Conservation (phyloP, 2,888 invertebrate species). For the Eupithecia pulchellata region DNA sequence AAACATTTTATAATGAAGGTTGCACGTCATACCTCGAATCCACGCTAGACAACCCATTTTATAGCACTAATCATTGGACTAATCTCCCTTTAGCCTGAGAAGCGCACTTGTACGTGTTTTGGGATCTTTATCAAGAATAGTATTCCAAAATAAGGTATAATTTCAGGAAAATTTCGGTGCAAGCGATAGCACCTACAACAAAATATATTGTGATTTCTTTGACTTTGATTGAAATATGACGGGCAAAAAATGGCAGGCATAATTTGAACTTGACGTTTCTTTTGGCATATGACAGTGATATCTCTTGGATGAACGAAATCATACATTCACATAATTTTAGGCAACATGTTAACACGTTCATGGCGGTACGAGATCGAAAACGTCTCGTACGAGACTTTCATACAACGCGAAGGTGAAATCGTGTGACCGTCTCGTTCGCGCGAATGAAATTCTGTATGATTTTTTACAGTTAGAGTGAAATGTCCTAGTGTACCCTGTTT, state of each 20-base stretch:
- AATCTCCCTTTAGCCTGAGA: constrained; percentile 18
- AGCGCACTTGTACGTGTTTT: constrained; percentile 19
- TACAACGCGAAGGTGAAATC: too few relatives aligned
- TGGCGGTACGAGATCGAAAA: too few relatives aligned
- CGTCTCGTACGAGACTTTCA: too few relatives aligned
- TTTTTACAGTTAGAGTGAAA: too few relatives aligned
- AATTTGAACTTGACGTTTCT: not conserved
- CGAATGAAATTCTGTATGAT: too few relatives aligned
- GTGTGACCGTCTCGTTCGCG: too few relatives aligned
- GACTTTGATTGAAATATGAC: not conserved
- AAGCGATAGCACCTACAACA: not conserved
- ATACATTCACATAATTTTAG: not conserved
- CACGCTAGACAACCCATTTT: constrained; percentile 79
- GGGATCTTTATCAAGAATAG: not conserved
- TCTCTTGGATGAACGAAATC: not conserved
- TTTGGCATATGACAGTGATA: not conserved
- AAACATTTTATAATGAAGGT: constrained; percentile 43
- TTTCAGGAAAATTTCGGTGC: not conserved
- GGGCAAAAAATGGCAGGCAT: not conserved
- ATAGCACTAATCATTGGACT: constrained; percentile 58
- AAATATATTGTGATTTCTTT: constrained; percentile 8
- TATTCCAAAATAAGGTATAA: constrained; percentile 5
- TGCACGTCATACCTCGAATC: constrained; percentile 78
- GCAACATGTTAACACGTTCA: too few relatives aligned
- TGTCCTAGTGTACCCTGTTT: too few relatives aligned